Evolutionary conservation across 2,888 invertebrate species (phyloP).

Genomic region (Hyles lineata): DNA sequence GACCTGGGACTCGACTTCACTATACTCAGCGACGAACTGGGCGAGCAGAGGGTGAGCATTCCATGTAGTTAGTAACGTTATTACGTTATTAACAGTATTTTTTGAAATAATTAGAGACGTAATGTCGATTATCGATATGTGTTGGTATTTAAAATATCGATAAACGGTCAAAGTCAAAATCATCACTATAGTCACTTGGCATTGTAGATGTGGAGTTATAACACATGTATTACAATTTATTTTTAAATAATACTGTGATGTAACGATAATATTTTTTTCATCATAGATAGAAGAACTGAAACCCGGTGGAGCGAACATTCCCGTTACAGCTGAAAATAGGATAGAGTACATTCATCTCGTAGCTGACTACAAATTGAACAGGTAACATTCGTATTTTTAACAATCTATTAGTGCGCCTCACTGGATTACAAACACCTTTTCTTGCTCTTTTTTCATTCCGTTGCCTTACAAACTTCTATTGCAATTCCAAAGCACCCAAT

Average conservation of each 20-base stretch:
- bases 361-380: constrained; percentile 97
- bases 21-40: constrained; percentile 94
- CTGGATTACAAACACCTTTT: not conserved
- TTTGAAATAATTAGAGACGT: no score
- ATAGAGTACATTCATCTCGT: constrained; percentile 98
- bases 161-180: no score
- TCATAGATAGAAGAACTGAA: constrained; percentile 93
- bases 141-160: no score
- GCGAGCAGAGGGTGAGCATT: constrained; percentile 89
- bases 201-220: no score
- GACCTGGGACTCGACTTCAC: constrained; percentile 97
- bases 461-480: no score
- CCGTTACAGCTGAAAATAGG: constrained; percentile 95
- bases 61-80: not conserved
- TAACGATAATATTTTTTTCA: constrained; percentile 11
- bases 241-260: no score
- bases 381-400: constrained; percentile 55
- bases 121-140: not conserved
- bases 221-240: no score
- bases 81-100: no score
- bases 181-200: no score
- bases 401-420: not conserved
- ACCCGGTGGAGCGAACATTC: constrained; percentile 94
- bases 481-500: no score
- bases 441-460: no score